Evolutionary conservation across 2,797 vertebrate genomes (phyloP).

Genomic region (Channa striata): DNA sequence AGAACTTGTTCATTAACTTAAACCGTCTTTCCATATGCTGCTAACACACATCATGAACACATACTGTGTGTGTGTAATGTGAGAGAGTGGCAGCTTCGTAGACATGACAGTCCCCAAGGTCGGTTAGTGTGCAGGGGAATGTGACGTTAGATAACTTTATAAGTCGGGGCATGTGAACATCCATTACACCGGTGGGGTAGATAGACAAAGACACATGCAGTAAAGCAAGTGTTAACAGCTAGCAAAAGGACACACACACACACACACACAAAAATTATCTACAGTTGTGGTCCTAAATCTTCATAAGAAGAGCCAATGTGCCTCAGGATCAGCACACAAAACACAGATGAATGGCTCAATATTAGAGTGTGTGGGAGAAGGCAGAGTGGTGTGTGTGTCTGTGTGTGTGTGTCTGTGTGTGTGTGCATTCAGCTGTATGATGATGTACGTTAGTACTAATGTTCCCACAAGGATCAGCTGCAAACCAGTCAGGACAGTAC

Average conservation of each 20-base stretch:
- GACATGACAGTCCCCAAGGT: constrained; percentile 60
- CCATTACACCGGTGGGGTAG: constrained; percentile 17
- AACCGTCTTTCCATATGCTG: constrained; percentile 1
- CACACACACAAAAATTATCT: constrained; percentile 26
- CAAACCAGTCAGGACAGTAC: constrained; percentile 47
- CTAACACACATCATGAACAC: background rate
- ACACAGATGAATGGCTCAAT: constrained; percentile 62
- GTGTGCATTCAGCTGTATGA: constrained; percentile 34
- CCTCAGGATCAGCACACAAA: constrained; percentile 59
- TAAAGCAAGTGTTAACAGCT: constrained; percentile 34
- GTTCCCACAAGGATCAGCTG: constrained; percentile 53
- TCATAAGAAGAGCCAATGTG: constrained; percentile 61
- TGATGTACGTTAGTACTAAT: constrained; percentile 40
- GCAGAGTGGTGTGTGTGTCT: background rate
- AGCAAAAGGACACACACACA: constrained; percentile 14
- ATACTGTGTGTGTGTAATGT: background rate
- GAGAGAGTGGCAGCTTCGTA: background rate
- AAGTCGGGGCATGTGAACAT: constrained; percentile 44
- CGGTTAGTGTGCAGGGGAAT: constrained; percentile 6
- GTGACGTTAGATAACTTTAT: constrained; percentile 58
- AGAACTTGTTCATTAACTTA: constrained; percentile 18
- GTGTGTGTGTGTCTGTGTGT: constrained; percentile 18
- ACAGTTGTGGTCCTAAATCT: constrained; percentile 61
- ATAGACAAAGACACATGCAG: constrained; percentile 16
- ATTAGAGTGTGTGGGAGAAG: constrained; percentile 22